Conservation (phyloP, 30 jellyfish, hydroid and myxozoan species). For the Pelagia noctiluca region DNA sequence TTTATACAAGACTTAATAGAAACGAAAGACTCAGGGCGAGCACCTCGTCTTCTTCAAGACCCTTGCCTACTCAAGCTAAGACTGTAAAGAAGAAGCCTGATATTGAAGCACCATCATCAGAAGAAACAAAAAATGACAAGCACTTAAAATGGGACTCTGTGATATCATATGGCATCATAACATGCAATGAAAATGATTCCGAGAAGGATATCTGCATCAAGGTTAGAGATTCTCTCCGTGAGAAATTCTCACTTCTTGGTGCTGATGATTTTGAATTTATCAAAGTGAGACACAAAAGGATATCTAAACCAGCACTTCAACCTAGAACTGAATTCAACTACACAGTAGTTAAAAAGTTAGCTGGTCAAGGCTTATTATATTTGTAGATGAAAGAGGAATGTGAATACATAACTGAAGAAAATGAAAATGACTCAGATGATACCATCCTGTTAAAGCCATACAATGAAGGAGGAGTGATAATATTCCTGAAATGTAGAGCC, state of each 20-base stretch:
- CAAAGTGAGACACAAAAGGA: slow-evolving; percentile 50
- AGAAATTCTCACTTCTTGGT: slow-evolving; percentile 32
- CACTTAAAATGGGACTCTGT: slow-evolving; percentile 39
- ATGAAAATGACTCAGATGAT: slow-evolving; percentile 35
- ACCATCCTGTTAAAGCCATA: not conserved
- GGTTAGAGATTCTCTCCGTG: slow-evolving; percentile 8
- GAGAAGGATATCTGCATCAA: slow-evolving; percentile 31
- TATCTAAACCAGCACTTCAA: slow-evolving; percentile 21
- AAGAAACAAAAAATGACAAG: not conserved
- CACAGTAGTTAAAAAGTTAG: slow-evolving; percentile 39
- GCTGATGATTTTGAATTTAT: slow-evolving; percentile 55
- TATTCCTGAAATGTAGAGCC: too few relatives aligned
- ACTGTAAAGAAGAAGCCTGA: not conserved
- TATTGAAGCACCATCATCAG: not conserved
- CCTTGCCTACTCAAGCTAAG: not conserved
- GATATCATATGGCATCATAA: slow-evolving; percentile 18
- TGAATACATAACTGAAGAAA: slow-evolving; percentile 20
- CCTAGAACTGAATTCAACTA: slow-evolving; percentile 41
- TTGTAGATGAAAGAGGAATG: slow-evolving; percentile 8
- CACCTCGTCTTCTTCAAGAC: not conserved
- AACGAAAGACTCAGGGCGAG: slow-evolving; percentile 7
- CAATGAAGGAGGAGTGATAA: not conserved
- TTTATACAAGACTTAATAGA: slow-evolving; percentile 1
- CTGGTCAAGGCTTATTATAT: slow-evolving; percentile 47
- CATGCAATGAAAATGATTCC: slow-evolving; percentile 13